Percentiles rank a stretch among this genome's conserved stretches.
phyloP scores from a whole-genome alignment of 2,888 invertebrate genomes.

The Pemphredon lugubris region DNA sequence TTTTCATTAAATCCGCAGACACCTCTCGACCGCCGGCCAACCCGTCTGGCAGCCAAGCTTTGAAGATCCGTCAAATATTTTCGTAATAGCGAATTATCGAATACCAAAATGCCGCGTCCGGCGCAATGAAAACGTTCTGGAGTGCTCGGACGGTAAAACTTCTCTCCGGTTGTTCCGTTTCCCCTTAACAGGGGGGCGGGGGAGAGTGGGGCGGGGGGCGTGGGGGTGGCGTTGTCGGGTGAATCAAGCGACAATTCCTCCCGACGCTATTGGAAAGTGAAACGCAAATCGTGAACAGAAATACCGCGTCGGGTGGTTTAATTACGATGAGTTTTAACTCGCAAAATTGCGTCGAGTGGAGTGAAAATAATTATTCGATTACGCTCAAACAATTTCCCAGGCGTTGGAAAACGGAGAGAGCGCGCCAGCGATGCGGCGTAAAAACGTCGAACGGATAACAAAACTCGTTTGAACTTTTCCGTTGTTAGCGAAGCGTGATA shows the following conservation, averaged over 20 bases:
- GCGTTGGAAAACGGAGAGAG: too few relatives aligned
- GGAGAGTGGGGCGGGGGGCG: too few relatives aligned
- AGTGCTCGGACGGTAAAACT: too few relatives aligned
- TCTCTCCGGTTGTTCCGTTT: too few relatives aligned
- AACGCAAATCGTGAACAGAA: neutral
- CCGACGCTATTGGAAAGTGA: too few relatives aligned
- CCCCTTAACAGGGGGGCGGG: too few relatives aligned
- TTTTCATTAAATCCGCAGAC: constrained; percentile 68
- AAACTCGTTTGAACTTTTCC: constrained; percentile 15
- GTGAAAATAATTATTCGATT: neutral
- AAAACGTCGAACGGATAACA: too few relatives aligned
- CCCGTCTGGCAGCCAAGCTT: constrained; percentile 51
- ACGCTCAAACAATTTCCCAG: neutral
- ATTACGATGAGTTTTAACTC: neutral
- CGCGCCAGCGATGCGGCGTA: too few relatives aligned
- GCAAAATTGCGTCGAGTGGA: neutral
- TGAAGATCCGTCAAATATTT: constrained; percentile 62
- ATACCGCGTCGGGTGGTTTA: neutral
- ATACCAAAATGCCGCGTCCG: constrained; percentile 44
- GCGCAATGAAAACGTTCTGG: constrained; percentile 16
- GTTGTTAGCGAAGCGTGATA: constrained; percentile 22
- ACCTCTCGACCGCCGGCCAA: constrained; percentile 50
- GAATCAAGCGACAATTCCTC: too few relatives aligned
- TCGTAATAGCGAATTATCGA: constrained; percentile 64
- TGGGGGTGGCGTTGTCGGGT: too few relatives aligned